A percentile compares a stretch with the other conserved stretches of the same genome.
These are phyloP conservation scores for Amazona vittata DNA, from an alignment of 2,113 vertebrate genomes.

Conservation along the genomic window DNA sequence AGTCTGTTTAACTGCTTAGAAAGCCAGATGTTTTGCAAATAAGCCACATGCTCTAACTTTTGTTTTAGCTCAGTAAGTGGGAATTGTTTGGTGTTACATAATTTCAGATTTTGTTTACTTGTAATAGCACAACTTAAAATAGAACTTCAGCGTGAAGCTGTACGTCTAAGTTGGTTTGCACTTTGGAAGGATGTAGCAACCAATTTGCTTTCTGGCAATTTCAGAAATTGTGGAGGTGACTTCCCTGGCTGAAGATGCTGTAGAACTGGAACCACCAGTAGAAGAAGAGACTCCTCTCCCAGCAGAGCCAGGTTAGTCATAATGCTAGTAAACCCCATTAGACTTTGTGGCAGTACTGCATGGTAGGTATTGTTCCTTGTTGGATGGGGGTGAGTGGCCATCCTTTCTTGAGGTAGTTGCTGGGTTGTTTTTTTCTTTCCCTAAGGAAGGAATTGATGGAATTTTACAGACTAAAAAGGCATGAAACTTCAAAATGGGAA, in stretches of 20 bases:
- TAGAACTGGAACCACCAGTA: constrained; percentile 74
- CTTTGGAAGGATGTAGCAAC: neutral
- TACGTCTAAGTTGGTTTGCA: neutral
- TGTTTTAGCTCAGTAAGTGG: neutral
- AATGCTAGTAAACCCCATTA: neutral
- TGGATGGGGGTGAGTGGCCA: neutral
- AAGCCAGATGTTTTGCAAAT: neutral
- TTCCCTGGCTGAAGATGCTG: constrained; percentile 73
- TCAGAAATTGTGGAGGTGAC: constrained; percentile 79
- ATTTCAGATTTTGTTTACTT: neutral
- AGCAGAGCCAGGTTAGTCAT: constrained; percentile 73
- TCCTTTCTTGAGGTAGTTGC: neutral
- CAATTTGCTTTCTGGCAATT: constrained; percentile 25
- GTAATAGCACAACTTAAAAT: neutral
- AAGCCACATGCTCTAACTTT: neutral
- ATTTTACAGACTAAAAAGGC: neutral
- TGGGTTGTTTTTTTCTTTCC: neutral
- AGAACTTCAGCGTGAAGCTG: neutral
- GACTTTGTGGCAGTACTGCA: neutral
- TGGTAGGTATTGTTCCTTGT: neutral
- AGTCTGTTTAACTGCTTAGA: neutral
- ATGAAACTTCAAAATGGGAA: neutral
- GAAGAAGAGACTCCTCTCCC: constrained; percentile 72
- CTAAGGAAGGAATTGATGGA: neutral
- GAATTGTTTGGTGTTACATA: neutral